A percentile compares a stretch with the other conserved stretches of the same genome.
Evolutionary conservation across 2,113 vertebrate genomes (phyloP).

Genomic region (Cavia porcellus): DNA sequence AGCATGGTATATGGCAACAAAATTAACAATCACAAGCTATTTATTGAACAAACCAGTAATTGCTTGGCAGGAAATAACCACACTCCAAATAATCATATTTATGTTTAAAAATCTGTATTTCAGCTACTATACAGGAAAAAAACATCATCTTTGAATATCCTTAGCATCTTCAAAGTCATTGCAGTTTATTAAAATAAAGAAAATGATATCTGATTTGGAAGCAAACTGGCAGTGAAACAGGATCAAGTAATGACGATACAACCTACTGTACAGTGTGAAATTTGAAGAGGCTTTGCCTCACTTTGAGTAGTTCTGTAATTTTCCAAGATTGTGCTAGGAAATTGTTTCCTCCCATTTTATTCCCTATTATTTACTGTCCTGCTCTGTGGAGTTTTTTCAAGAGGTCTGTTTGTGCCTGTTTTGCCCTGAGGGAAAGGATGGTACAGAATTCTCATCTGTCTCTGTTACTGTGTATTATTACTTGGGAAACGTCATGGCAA

Average conservation of each 20-base stretch:
- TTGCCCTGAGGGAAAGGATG: conserved; percentile 71
- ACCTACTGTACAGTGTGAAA: background rate
- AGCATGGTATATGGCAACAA: background rate
- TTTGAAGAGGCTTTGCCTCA: background rate
- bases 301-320: conserved; percentile 37
- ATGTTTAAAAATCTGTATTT: background rate
- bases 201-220: conserved; percentile 1
- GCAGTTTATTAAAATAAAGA: conserved; percentile 30
- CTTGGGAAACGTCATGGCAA: conserved; percentile 76
- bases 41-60: background rate
- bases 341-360: conserved; percentile 29
- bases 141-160: background rate
- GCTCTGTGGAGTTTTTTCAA: background rate
- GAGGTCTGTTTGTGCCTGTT: conserved; percentile 45
- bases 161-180: background rate
- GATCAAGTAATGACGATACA: background rate
- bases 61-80: conserved; percentile 11
- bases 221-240: background rate
- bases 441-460: conserved; percentile 67
- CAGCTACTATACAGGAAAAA: background rate
- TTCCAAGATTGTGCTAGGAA: conserved; percentile 35
- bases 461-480: conserved; percentile 72
- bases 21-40: background rate
- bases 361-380: conserved; percentile 65
- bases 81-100: conserved; percentile 23